Evolutionary conservation across 2,797 vertebrate species (phyloP).

Genomic region (Cynopterus sphinx): DNA sequence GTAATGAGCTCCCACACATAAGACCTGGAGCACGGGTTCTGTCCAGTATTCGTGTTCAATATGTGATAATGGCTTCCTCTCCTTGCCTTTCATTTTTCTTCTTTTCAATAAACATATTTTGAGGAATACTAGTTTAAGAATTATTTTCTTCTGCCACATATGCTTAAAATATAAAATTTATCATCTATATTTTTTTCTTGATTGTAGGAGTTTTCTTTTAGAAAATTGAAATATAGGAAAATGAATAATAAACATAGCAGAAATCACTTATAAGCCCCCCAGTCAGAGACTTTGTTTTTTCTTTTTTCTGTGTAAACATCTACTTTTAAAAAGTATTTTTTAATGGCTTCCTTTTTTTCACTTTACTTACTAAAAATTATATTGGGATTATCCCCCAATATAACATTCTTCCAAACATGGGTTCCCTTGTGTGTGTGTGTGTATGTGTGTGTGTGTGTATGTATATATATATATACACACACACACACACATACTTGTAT

Average conservation of each 20-base stretch:
- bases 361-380: neutral
- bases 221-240: constrained; percentile 5
- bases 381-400: neutral
- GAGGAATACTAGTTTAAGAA: neutral
- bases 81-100: neutral
- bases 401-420: neutral
- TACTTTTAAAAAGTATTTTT: neutral
- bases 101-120: neutral
- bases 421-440: neutral
- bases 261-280: neutral
- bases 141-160: neutral
- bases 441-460: too few species aligned
- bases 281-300: neutral
- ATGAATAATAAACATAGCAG: neutral
- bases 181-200: neutral
- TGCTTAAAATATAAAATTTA: neutral
- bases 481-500: neutral
- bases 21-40: accelerated
- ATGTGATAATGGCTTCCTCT: neutral
- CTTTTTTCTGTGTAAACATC: neutral
- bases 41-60: accelerated
- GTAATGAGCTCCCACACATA: neutral
- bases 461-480: too few species aligned
- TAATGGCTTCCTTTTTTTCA: neutral
- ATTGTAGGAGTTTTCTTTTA: neutral